Base-by-base conservation (phyloP, 23 tunicate genomes). In the Styela clava region DNA sequence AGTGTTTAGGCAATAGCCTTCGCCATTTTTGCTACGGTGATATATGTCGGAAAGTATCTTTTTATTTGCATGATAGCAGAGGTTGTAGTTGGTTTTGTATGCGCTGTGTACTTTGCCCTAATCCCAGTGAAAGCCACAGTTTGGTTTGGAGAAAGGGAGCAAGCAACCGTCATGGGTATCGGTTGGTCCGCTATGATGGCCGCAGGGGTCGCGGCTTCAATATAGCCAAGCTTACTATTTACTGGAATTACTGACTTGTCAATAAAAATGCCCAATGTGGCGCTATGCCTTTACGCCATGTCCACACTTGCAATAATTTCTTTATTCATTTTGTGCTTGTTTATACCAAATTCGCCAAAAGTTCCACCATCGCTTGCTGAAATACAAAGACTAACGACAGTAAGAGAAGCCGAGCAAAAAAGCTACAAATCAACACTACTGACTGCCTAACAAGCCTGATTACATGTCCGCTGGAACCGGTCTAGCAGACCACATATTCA, bases 91-190 rank as follows among this genome's bases (percentile, higher is more conserved):
- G 73, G 73, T 23, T 68, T 68, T 23, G 16, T 29, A 20, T 23
- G 16, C 22, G 73, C 27, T 12, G 27, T 31, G 24, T 20, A 18
- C 27, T 24, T 68, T 29, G 73, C 27, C 16, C 27, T 68, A 31
- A 24, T 68, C 16, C 73, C 73, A 24, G 27, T 24, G 16, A 68
- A 29, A 16, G 73, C 73, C 16, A 24, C 73, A 31, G 73, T 68
- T 16, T 68, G 73, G 73, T 68, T 68, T 24, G 31, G 73, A 12
- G 73, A 68, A 68, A 68, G 27, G 28, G 73, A 68, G n/a, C 73
- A 68, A 24, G 73, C 73, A 12, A 68, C 73, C 24, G 20, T 68
- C 31, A 24, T 24, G 24, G 73, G 20, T 16, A 16, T 68, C 16
- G 73, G 73, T 20, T 16, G 16, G 24, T 29, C 73, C 31, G 16